phyloP scores from a whole-genome alignment of 2,113 vertebrate genomes.

The Psilopogon haemacephalus region DNA sequence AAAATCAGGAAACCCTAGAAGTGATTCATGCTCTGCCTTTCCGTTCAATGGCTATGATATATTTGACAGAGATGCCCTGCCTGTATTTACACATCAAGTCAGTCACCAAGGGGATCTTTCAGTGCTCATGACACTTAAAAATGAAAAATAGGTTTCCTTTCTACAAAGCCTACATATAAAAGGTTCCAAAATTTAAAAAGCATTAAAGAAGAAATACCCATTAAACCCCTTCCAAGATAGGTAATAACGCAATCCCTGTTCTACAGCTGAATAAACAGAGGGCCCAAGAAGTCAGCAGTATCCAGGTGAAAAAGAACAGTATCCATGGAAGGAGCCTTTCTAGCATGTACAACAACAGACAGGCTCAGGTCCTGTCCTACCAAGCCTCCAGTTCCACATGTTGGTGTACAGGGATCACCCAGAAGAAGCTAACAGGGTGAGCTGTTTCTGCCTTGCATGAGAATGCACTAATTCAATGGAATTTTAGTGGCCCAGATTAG shows the following conservation, averaged over 20 bases:
- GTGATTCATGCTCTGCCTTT: slow-evolving; percentile 52
- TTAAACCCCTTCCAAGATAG: not conserved
- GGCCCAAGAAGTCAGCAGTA: not conserved
- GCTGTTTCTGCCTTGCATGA: not conserved
- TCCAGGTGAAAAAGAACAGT: not conserved
- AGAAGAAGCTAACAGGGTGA: not conserved
- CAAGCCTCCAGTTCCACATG: not conserved
- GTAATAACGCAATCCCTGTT: not conserved
- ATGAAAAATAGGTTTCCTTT: slow-evolving; percentile 36
- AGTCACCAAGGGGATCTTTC: slow-evolving; percentile 54
- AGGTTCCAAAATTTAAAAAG: not conserved
- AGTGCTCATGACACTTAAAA: not conserved
- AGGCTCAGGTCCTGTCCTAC: not conserved
- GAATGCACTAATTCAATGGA: not conserved
- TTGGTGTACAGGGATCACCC: not conserved
- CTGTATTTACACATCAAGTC: slow-evolving; percentile 37
- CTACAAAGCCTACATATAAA: not conserved
- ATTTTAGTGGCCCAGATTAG: not conserved
- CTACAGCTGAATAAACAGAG: slow-evolving; percentile 49
- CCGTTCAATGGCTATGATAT: not conserved
- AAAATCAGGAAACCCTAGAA: slow-evolving; percentile 30
- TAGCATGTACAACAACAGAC: not conserved
- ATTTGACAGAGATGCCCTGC: slow-evolving; percentile 40
- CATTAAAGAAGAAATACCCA: not conserved
- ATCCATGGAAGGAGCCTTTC: not conserved